phyloP scores from a whole-genome alignment of 2,797 vertebrate genomes.

The Mormyrops attenuatus region DNA sequence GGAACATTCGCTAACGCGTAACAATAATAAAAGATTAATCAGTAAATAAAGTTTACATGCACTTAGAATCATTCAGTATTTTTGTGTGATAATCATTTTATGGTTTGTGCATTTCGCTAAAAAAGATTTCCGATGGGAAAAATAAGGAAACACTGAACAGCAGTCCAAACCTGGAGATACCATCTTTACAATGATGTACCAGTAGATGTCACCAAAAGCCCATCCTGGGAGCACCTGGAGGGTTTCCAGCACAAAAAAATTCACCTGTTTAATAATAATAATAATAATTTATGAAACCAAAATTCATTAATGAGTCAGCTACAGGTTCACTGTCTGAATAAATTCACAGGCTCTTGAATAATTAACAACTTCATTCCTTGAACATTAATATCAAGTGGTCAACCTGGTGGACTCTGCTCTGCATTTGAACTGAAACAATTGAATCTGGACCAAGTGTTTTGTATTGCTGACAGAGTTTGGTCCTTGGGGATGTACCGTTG shows the following conservation, averaged over 20 bases:
- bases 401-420: background rate
- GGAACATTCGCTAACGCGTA: background rate
- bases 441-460: background rate
- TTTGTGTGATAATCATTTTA: background rate
- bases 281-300: background rate
- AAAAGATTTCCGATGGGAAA: background rate
- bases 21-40: background rate
- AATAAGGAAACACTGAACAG: background rate
- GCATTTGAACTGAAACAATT: background rate
- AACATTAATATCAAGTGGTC: background rate
- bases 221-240: background rate
- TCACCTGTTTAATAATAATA: background rate
- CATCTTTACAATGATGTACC: background rate
- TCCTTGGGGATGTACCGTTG: background rate
- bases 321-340: background rate
- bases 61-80: background rate
- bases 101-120: background rate
- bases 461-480: background rate
- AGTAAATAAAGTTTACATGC: background rate
- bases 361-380: background rate
- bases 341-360: background rate
- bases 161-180: background rate
- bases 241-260: background rate
- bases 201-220: conserved; percentile 23
- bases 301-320: background rate